These are phyloP conservation scores for Tamandua tetradactyla DNA, from an alignment of 2,797 vertebrate genomes.

Conservation along the genomic window DNA sequence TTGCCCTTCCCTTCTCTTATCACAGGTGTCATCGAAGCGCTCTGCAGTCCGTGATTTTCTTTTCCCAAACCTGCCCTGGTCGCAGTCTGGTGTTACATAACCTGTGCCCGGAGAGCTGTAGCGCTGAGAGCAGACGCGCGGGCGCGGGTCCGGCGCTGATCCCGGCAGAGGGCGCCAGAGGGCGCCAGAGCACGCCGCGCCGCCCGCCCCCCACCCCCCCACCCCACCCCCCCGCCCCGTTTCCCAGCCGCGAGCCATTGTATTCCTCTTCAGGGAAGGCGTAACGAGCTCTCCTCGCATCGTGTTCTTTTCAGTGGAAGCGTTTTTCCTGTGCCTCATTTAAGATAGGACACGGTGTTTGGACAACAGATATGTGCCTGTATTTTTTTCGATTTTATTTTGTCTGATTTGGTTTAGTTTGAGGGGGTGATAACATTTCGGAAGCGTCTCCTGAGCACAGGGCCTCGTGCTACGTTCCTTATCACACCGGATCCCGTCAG, in stretches of 20 bases:
- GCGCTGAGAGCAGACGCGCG: too few relatives aligned
- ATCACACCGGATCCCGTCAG: neutral
- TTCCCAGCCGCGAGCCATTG: neutral
- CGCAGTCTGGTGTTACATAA: constrained; percentile 62
- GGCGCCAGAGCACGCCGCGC: neutral
- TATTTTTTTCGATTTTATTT: neutral
- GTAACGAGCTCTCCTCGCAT: neutral
- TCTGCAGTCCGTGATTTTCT: neutral
- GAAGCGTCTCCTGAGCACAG: neutral
- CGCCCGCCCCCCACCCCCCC: neutral
- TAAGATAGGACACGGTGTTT: neutral
- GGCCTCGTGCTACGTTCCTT: rapidly evolving
- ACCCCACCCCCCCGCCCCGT: rapidly evolving
- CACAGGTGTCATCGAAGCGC: neutral
- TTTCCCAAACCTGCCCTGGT: neutral
- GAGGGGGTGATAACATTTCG: neutral
- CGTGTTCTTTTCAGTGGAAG: neutral
- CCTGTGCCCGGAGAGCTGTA: neutral
- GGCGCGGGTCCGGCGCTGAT: neutral
- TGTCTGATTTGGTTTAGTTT: neutral
- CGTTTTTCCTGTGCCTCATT: neutral
- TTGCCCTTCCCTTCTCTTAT: neutral
- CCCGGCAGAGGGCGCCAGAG: constrained; percentile 78
- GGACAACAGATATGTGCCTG: neutral
- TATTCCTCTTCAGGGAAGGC: neutral